phyloP scores from a whole-genome alignment of 2,113 vertebrate genomes.

The Eira barbara region DNA sequence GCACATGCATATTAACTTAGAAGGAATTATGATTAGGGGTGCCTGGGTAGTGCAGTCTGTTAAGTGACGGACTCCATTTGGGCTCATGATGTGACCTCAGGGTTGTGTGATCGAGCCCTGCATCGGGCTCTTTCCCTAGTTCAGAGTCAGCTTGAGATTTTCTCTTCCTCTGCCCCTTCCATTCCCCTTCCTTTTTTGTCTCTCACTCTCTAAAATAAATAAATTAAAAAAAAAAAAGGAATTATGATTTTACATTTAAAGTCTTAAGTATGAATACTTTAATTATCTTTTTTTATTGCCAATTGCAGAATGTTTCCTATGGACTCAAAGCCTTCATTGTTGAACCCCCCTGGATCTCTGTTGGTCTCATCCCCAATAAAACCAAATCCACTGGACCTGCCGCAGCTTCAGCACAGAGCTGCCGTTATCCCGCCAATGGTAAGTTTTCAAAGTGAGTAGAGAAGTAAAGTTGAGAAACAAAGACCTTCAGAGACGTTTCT shows the following conservation, averaged over 20 bases:
- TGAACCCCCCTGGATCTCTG: constrained; percentile 89
- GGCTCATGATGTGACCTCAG: neutral
- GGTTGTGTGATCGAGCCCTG: neutral
- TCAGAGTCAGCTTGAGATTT: neutral
- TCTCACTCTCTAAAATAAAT: neutral
- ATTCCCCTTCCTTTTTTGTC: neutral
- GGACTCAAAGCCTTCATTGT: constrained; percentile 92
- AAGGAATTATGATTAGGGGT: neutral
- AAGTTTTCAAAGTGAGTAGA: constrained; percentile 58
- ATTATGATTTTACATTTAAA: neutral
- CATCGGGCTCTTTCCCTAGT: neutral
- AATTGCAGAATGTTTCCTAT: constrained; percentile 88
- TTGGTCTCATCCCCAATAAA: constrained; percentile 91
- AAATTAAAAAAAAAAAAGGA: neutral
- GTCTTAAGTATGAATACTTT: constrained; percentile 33
- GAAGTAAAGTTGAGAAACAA: neutral
- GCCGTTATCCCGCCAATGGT: constrained; percentile 98
- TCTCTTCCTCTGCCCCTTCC: neutral
- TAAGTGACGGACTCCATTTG: neutral
- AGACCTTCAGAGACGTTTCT: neutral
- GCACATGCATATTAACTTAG: neutral
- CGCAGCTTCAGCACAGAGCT: constrained; percentile 95
- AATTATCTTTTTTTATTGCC: constrained; percentile 12
- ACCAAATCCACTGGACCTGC: constrained; percentile 90
- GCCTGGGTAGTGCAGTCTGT: neutral